phyloP scores from a whole-genome alignment of 2,797 vertebrate species.

The Mormyrops boulengeri region DNA sequence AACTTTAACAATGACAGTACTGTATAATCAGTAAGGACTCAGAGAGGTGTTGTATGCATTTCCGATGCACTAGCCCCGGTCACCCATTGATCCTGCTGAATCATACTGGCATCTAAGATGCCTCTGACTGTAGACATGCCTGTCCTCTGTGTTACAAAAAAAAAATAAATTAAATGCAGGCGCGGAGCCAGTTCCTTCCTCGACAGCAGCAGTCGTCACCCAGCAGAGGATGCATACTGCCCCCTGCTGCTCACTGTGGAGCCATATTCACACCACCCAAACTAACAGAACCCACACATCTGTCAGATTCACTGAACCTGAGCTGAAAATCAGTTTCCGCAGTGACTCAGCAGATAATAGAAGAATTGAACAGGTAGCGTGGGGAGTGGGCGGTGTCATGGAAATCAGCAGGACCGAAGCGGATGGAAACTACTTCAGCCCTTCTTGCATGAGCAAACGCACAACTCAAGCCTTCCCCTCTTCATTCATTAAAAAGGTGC shows the following conservation, averaged over 20 bases:
- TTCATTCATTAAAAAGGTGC: slow-evolving; percentile 9
- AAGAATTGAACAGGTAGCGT: not conserved
- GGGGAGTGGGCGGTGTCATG: not conserved
- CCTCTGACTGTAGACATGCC: not conserved
- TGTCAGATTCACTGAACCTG: not conserved
- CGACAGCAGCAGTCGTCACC: not conserved
- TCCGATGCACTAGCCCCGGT: not conserved
- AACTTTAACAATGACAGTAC: not conserved
- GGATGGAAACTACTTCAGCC: not conserved
- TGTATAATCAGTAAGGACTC: not conserved
- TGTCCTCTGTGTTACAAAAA: not conserved
- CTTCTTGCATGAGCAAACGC: slow-evolving; percentile 1
- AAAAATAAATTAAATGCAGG: not conserved
- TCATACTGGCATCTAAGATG: not conserved
- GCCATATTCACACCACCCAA: not conserved
- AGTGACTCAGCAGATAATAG: not conserved
- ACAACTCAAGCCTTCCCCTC: not conserved
- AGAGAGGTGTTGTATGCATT: not conserved
- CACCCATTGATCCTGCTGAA: not conserved
- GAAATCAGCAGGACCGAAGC: not conserved
- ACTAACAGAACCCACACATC: not conserved
- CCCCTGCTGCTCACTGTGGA: slow-evolving; percentile 1
- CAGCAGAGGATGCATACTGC: not conserved
- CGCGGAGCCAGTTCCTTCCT: not conserved
- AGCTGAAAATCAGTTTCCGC: not conserved